A percentile compares a stretch with the other conserved stretches of the same genome.
phyloP scores from a whole-genome alignment of 2,888 invertebrate genomes.

The Lithophane semibrunnea region DNA sequence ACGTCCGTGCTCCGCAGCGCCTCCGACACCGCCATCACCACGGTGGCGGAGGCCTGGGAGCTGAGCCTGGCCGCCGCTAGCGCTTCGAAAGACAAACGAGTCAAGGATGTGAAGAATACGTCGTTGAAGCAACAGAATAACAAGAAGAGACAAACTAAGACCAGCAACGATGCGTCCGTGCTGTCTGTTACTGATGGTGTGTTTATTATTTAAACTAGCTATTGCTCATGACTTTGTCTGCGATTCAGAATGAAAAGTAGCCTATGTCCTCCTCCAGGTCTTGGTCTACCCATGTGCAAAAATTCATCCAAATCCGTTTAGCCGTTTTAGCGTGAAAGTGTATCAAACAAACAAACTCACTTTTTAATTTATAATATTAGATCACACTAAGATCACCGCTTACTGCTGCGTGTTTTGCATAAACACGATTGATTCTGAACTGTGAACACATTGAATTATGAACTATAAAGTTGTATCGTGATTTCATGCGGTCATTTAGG shows the following conservation, averaged over 20 bases:
- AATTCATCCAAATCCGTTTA: too few relatives aligned
- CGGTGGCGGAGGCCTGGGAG: slow-evolving; percentile 94
- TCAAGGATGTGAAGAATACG: slow-evolving; percentile 95
- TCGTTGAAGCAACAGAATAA: slow-evolving; percentile 83
- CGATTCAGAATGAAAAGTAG: too few relatives aligned
- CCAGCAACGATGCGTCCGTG: slow-evolving; percentile 71
- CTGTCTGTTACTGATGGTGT: slow-evolving; percentile 78
- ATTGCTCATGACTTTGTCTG: too few relatives aligned
- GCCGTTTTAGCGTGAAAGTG: too few relatives aligned
- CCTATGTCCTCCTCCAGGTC: too few relatives aligned
- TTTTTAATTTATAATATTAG: too few relatives aligned
- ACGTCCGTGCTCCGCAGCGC: slow-evolving; percentile 91
- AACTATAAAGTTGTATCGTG: background rate
- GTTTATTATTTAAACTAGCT: background rate
- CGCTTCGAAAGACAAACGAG: slow-evolving; percentile 96
- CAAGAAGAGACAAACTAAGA: slow-evolving; percentile 83
- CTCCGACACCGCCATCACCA: slow-evolving; percentile 95
- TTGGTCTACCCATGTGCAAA: too few relatives aligned
- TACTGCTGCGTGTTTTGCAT: background rate
- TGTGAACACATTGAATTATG: background rate
- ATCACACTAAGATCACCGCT: background rate
- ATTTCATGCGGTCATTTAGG: background rate
- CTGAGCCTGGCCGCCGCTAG: slow-evolving; percentile 96
- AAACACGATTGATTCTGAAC: background rate
- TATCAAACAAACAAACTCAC: too few relatives aligned